Evolutionary conservation across 2,113 vertebrate species (phyloP).

Genomic region (Mastomys natalensis): DNA sequence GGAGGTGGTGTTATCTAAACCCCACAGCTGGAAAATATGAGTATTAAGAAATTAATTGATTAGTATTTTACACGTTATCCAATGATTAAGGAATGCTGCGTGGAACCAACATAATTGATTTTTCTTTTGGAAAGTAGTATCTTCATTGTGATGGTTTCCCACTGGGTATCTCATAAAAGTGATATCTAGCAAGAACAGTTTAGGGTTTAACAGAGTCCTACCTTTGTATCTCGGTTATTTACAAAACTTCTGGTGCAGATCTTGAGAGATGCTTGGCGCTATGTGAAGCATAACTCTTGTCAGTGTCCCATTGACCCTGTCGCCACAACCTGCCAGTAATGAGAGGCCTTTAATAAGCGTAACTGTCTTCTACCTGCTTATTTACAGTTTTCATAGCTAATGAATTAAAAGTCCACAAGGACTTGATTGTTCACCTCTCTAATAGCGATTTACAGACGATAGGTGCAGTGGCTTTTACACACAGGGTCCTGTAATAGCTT

Average conservation of each 20-base stretch:
- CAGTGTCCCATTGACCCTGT: slow-evolving; percentile 43
- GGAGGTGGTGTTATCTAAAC: slow-evolving; percentile 50
- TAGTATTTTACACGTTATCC: slow-evolving; percentile 43
- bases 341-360: slow-evolving; percentile 55
- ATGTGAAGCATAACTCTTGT: slow-evolving; percentile 35
- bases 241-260: slow-evolving; percentile 12
- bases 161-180: slow-evolving; percentile 54
- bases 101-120: neutral
- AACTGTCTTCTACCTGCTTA: slow-evolving; percentile 61
- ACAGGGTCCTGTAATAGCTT: slow-evolving; percentile 79
- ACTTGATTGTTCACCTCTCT: slow-evolving; percentile 65
- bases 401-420: slow-evolving; percentile 68
- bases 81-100: slow-evolving; percentile 10
- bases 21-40: slow-evolving; percentile 40
- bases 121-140: slow-evolving; percentile 59
- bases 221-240: slow-evolving; percentile 26
- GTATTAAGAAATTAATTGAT: slow-evolving; percentile 59
- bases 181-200: slow-evolving; percentile 13
- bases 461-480: slow-evolving; percentile 77
- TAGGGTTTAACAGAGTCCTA: slow-evolving; percentile 1
- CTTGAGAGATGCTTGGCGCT: slow-evolving; percentile 40
- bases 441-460: slow-evolving; percentile 79
- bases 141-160: slow-evolving; percentile 21
- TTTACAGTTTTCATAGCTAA: slow-evolving; percentile 77
- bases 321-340: slow-evolving; percentile 52